phyloP scores from a whole-genome alignment of 2,797 vertebrate species.

The Helicolenus hilgendorfi region DNA sequence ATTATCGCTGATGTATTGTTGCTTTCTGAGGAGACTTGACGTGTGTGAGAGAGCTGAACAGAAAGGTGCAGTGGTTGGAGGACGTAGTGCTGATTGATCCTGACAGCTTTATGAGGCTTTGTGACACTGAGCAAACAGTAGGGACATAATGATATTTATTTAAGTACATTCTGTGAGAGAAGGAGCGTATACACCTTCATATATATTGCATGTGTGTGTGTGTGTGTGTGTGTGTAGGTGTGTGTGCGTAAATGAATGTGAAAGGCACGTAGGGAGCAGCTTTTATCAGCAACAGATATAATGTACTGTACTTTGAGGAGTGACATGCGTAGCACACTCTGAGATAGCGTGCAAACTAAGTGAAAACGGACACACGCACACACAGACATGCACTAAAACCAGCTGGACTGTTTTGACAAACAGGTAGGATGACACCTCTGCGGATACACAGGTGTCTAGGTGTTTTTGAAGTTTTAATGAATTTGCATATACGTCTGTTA shows the following conservation, averaged over 20 bases:
- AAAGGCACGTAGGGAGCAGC: constrained; percentile 14
- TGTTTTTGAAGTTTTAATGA: constrained; percentile 4
- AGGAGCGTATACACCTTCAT: constrained; percentile 12
- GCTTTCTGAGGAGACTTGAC: neutral
- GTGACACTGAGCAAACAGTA: constrained; percentile 63
- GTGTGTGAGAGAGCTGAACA: constrained; percentile 14
- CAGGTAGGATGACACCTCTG: constrained; percentile 43
- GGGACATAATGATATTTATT: constrained; percentile 69
- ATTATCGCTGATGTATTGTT: neutral
- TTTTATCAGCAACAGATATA: constrained; percentile 64
- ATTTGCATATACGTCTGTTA: constrained; percentile 10
- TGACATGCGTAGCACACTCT: constrained; percentile 31
- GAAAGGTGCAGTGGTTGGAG: constrained; percentile 37
- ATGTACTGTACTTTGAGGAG: constrained; percentile 22
- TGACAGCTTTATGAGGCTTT: constrained; percentile 66
- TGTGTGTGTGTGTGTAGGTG: constrained; percentile 20
- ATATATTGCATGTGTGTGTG: neutral
- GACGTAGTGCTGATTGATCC: constrained; percentile 55
- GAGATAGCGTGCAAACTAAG: constrained; percentile 31
- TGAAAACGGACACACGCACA: constrained; percentile 1
- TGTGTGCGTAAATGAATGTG: neutral
- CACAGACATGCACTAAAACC: constrained; percentile 2
- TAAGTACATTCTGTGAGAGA: constrained; percentile 43
- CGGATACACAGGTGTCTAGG: constrained; percentile 14
- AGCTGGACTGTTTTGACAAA: constrained; percentile 24